Base-by-base conservation (phyloP, 2,113 vertebrate species). In the Eubucco bourcierii region DNA sequence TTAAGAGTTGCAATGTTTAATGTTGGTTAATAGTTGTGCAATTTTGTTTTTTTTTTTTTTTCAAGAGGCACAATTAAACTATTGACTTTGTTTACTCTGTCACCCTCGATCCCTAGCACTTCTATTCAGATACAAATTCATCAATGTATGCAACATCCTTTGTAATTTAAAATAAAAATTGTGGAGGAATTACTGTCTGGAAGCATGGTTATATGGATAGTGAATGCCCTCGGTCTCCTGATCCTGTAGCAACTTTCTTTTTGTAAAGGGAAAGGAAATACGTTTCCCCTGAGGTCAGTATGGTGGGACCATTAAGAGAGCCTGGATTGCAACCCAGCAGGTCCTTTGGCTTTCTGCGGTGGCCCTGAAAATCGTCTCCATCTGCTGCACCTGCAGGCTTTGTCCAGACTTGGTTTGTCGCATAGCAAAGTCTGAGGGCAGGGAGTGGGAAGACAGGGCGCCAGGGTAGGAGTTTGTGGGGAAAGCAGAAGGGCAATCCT, bases 11-110 rank as follows among this genome's bases (percentile, higher is more conserved):
- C 98, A 98, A 98, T 98, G 98, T 97, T 98, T 98, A 98, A 98
- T 98, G 98, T 99, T 98, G 98, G 98, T 98, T 99, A 98, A 98
- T 98, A 98, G 98, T 98, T 91, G 98, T 99, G 98, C 98, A 98
- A 98, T 98, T 98, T 98, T 98, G 20, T 52, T 52, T 21, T 27
- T 55, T 79, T 90, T 91, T 84, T 86, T 97, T 97, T 95, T 41
- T 94, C 93, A 97, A 96, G 98, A 98, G 98, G 98, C 98, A 98
- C 98, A 98, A 95, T 97, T 96, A 93, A 96, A 91, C 93, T 75
- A 83, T 97, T 97, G 97, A 97, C 97, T 97, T 97, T 96, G 96
- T 97, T 97, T 97, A 98, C 97, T 96, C 92, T 98, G 97, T 98
- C 97, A 96, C 96, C 96, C 95, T 96, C 63, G 95, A 92, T 94